Conservation (phyloP, 2,797 vertebrate genomes). For the Neosilurus hyrtlii region DNA sequence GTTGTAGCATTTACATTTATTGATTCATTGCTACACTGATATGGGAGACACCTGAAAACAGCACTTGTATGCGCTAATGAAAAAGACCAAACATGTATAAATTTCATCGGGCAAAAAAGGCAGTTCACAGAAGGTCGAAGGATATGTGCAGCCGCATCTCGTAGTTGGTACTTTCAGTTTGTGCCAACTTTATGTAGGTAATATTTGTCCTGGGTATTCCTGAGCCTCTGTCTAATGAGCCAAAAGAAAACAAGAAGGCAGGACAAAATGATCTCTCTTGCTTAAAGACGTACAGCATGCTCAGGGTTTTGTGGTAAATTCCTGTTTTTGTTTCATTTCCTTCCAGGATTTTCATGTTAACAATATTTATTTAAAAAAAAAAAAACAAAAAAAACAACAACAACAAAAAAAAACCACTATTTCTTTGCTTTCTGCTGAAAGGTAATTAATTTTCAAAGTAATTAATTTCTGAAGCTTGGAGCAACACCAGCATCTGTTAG, state of each 20-base stretch:
- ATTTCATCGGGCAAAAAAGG: neutral
- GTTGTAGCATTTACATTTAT: neutral
- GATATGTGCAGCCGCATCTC: neutral
- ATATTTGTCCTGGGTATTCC: neutral
- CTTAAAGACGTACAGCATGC: neutral
- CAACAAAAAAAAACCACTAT: too few relatives aligned
- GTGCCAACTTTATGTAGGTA: neutral
- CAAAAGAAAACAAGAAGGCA: neutral
- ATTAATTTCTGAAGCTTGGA: constrained; percentile 3
- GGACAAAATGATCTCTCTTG: neutral
- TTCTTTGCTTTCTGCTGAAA: neutral
- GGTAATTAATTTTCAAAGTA: constrained; percentile 9
- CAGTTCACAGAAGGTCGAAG: neutral
- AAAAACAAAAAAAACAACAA: too few relatives aligned
- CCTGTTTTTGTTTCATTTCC: neutral
- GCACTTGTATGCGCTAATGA: neutral
- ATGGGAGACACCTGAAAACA: neutral
- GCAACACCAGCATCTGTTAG: neutral
- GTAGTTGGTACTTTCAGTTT: neutral
- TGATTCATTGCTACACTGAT: neutral
- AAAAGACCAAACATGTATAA: neutral
- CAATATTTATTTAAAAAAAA: too few relatives aligned
- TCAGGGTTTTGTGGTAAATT: neutral
- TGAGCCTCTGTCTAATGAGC: neutral
- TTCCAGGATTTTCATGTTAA: neutral